Evolutionary conservation across 2,888 invertebrate species (phyloP), one percentile per base, ranked within the genome.

Genomic region (Conomelus anceps): DNA sequence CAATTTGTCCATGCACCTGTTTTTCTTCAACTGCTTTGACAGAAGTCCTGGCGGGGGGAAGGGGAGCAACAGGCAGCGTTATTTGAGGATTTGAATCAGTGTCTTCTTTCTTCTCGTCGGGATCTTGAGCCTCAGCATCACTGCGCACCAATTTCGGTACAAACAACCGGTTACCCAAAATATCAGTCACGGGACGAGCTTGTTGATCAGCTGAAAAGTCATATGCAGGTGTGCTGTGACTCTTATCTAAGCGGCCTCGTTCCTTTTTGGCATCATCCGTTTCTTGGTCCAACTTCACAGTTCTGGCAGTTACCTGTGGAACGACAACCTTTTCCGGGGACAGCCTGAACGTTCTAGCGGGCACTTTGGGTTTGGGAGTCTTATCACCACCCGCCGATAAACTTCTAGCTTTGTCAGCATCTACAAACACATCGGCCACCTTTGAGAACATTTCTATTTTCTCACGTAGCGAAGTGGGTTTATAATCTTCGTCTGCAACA

Each of bases 141-240:
- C 23, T 89, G 3, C 85, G 84, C 87, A 89, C 89, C 6, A 84
- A 4, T 24, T 89, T 89, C n/a, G 88, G 23, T 20, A 24, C 24
- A 23, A 23, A 24, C 24, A 85, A 23, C 9, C 24, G 23, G 20
- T 85, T 24, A 0, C 23, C 24, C 0, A 24, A 24, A 22, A 86
- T 23, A 22, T 86, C 24, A 26, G 24, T 86, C 22, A 26, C 29
- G 3, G 24, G 24, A 0, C 22, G 22, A 24, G 22, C 22, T 11
- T 86, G 86, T 86, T 90, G 89, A n/a, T 90, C 90, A 20, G 89
- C 41, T 20, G 89, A 94, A 87, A 94, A 94, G 93, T 97, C 97
- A 93, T 97, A 97, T 0, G 97, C 96, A 0, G 97, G 97, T n/a
- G 97, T 96, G 91, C 97, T 97, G 93, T 96, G 95, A 92, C 96